A percentile compares a stretch with the other conserved stretches of the same genome.
These are phyloP conservation scores for Vulpes vulpes DNA, from an alignment of 2,113 vertebrate species.

Conservation along the genomic window DNA sequence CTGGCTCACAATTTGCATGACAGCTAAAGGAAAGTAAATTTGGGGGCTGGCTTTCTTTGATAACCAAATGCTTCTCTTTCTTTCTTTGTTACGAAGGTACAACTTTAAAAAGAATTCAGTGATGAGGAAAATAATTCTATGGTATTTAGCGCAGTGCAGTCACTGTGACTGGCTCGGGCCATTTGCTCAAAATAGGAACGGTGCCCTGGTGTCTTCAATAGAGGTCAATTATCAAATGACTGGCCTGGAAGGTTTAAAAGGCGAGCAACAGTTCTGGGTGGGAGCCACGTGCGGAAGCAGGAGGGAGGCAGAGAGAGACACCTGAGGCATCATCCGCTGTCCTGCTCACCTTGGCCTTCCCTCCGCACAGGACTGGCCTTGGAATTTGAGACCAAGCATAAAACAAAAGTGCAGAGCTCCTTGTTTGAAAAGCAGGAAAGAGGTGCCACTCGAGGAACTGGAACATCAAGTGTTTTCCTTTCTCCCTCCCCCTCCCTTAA, in stretches of 20 bases:
- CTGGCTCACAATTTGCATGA: constrained; percentile 66
- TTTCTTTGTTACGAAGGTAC: constrained; percentile 54
- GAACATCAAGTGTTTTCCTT: not conserved
- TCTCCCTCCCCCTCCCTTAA: not conserved
- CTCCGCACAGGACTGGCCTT: fast-evolving
- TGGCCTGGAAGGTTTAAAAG: not conserved
- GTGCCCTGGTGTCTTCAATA: fast-evolving
- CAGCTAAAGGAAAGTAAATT: constrained; percentile 63
- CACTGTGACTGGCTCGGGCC: not conserved
- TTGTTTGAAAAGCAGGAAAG: not conserved
- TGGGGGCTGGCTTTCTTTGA: constrained; percentile 74
- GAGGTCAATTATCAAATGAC: not conserved
- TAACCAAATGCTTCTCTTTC: constrained; percentile 65
- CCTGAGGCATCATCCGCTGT: fast-evolving
- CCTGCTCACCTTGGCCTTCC: too few species aligned
- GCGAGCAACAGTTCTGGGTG: fast-evolving
- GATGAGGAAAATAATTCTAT: constrained; percentile 60
- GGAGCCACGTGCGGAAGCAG: fast-evolving
- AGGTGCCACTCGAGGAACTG: fast-evolving
- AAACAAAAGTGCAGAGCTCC: fast-evolving
- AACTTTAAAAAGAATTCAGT: constrained; percentile 53
- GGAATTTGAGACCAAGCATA: fast-evolving
- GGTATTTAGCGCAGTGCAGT: not conserved
- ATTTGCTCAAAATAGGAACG: not conserved
- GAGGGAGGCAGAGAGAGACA: not conserved